Evolutionary conservation across 1,140 invertebrate species (phyloP).

Genomic region (Anagrus nilaparvatae): DNA sequence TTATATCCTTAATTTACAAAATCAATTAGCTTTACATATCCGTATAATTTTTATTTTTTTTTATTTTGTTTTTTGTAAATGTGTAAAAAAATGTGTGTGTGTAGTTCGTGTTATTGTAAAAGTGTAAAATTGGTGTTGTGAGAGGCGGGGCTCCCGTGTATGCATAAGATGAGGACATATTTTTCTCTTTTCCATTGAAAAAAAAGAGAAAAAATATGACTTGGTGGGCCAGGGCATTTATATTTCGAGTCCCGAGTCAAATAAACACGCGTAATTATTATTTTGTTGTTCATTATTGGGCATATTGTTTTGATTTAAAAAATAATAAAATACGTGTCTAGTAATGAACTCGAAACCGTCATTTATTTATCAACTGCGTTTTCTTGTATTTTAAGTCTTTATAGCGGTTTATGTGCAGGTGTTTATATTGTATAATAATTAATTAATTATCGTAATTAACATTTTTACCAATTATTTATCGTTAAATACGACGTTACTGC

Average conservation of each 20-base stretch:
- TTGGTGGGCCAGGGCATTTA: constrained; percentile 40
- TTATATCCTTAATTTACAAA: constrained; percentile 47
- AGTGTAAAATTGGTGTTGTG: constrained; percentile 27
- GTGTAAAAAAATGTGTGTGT: constrained; percentile 22
- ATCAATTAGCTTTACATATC: constrained; percentile 47
- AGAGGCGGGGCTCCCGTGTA: constrained; percentile 28
- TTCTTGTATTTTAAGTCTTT: constrained; percentile 28
- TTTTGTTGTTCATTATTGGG: no score
- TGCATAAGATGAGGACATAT: constrained; percentile 28
- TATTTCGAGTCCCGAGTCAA: no score
- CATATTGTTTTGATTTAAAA: no score
- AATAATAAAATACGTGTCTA: no score
- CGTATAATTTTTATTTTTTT: constrained; percentile 34
- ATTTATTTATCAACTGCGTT: constrained; percentile 28
- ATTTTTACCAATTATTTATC: no score
- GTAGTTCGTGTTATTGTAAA: constrained; percentile 19
- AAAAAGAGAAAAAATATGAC: no score
- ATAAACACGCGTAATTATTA: no score
- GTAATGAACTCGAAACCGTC: no score
- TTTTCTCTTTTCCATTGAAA: no score
- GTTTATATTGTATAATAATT: no score
- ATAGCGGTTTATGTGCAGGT: constrained; percentile 24
- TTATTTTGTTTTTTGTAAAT: constrained; percentile 20
- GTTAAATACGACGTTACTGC: constrained; percentile 12
- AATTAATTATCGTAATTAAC: no score